These are phyloP conservation scores for Elephas maximus DNA, from an alignment of 2,113 vertebrate species.

Conservation along the genomic window DNA sequence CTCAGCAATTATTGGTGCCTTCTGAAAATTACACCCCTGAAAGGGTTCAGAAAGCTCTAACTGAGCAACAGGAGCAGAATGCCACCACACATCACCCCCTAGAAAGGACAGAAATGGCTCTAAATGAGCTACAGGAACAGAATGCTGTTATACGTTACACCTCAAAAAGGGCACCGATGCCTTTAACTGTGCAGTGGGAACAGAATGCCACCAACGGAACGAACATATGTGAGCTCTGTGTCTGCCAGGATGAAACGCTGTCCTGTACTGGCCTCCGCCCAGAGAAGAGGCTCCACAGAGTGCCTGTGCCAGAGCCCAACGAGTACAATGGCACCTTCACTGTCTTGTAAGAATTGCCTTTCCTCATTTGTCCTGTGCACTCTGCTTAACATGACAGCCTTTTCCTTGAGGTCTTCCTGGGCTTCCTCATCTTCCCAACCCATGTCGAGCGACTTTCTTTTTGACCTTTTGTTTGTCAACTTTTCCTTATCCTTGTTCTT, in stretches of 20 bases:
- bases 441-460: not conserved
- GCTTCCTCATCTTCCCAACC: not conserved
- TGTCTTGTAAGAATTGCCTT: slow-evolving; percentile 57
- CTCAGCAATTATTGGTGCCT: too few species aligned
- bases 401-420: not conserved
- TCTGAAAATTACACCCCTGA: too few species aligned
- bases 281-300: too few species aligned
- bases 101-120: not conserved
- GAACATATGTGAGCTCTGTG: slow-evolving; percentile 22
- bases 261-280: not conserved
- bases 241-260: slow-evolving; percentile 56
- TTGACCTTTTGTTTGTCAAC: not conserved
- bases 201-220: not conserved
- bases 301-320: too few species aligned
- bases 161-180: not conserved
- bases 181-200: not conserved
- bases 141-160: too few species aligned
- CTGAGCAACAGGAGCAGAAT: too few species aligned
- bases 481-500: not conserved
- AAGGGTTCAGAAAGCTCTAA: too few species aligned
- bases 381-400: not conserved
- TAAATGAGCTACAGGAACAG: not conserved
- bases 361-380: not conserved
- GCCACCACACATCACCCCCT: not conserved
- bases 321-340: not conserved